phyloP scores from a whole-genome alignment of 2,113 vertebrate species.

The Embiotoca jacksoni region DNA sequence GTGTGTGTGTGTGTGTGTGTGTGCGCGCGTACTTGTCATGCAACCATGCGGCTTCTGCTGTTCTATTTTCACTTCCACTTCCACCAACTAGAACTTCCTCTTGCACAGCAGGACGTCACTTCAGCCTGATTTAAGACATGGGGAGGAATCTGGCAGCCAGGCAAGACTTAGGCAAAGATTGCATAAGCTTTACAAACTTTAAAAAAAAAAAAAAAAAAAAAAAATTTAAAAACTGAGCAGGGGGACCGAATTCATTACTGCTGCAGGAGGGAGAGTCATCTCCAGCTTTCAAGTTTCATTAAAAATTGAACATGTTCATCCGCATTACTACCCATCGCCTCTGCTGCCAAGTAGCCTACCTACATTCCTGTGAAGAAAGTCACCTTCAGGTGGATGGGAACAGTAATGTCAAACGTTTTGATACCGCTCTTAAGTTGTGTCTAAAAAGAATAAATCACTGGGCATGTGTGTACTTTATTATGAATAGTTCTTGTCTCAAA shows the following conservation, averaged over 20 bases:
- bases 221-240: neutral
- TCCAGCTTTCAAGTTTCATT: constrained; percentile 60
- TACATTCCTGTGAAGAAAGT: constrained; percentile 19
- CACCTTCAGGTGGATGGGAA: constrained; percentile 14
- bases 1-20: too few relatives aligned
- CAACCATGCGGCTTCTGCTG: neutral
- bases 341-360: constrained; percentile 1
- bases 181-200: constrained; percentile 22
- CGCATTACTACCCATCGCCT: constrained; percentile 9
- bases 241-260: constrained; percentile 40
- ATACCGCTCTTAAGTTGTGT: neutral
- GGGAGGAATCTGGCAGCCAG: constrained; percentile 7
- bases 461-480: neutral
- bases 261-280: constrained; percentile 45
- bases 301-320: constrained; percentile 53
- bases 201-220: constrained; percentile 10
- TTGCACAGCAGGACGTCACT: constrained; percentile 13
- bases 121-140: constrained; percentile 13
- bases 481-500: neutral
- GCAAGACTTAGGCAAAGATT: constrained; percentile 31
- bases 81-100: constrained; percentile 10
- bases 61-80: neutral
- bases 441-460: neutral
- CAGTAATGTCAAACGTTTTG: constrained; percentile 11
- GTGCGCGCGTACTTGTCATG: neutral